Conservation (phyloP, 2,797 vertebrate genomes). For the Otolemur crassicaudatus region DNA sequence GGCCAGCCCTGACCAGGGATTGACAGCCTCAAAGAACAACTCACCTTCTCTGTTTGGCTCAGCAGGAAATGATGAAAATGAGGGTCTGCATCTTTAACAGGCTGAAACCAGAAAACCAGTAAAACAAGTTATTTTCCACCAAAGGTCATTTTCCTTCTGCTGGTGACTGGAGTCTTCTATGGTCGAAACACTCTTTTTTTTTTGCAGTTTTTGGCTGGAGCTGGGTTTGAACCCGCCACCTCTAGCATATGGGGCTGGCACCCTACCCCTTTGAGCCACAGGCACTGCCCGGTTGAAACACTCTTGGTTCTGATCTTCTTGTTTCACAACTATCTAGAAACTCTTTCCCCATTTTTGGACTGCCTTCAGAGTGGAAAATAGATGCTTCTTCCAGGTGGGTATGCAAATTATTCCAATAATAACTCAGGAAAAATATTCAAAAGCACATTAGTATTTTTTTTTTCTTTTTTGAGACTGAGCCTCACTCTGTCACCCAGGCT, state of each 20-base stretch:
- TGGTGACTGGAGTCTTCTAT: neutral
- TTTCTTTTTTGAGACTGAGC: too few species aligned
- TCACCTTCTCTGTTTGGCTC: conserved; percentile 99
- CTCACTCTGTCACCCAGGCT: too few species aligned
- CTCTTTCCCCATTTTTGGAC: neutral
- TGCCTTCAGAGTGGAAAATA: neutral
- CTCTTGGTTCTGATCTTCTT: neutral
- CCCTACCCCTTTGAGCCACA: too few species aligned
- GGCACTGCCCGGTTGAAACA: too few species aligned
- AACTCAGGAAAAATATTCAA: neutral
- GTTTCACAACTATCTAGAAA: neutral
- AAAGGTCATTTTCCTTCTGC: neutral
- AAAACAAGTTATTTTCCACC: neutral
- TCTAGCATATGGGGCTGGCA: too few species aligned
- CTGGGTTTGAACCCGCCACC: too few species aligned
- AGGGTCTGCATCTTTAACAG: conserved; percentile 95
- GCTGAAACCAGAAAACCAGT: conserved; percentile 89
- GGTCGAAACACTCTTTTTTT: too few species aligned
- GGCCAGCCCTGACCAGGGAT: neutral
- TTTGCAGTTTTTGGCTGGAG: too few species aligned
- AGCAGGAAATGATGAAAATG: conserved; percentile 99
- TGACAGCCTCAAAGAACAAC: conserved; percentile 48
- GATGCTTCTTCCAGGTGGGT: neutral
- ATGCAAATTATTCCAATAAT: neutral
- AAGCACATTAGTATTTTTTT: neutral